These are phyloP conservation scores for Diogma glabrata DNA, from an alignment of 2,888 invertebrate genomes.

Conservation along the genomic window DNA sequence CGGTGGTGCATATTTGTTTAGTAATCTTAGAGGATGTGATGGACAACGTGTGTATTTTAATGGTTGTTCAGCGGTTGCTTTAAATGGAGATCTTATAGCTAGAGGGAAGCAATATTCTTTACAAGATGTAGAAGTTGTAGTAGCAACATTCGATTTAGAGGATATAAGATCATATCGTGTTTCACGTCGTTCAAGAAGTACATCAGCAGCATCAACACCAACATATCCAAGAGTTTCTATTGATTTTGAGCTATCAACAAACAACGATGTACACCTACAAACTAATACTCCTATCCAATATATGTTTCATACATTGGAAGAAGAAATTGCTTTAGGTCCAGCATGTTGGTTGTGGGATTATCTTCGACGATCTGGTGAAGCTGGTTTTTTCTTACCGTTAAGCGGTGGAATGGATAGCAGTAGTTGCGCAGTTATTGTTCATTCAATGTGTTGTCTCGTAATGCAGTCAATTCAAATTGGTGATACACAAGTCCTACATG, in stretches of 20 bases:
- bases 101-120: slow-evolving; percentile 79
- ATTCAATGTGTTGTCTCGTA: slow-evolving; percentile 86
- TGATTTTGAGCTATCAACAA: slow-evolving; percentile 72
- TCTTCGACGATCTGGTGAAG: slow-evolving; percentile 77
- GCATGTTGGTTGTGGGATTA: slow-evolving; percentile 99
- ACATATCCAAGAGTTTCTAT: slow-evolving; percentile 70
- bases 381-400: slow-evolving; percentile 92
- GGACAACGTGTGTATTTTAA: slow-evolving; percentile 92
- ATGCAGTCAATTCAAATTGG: slow-evolving; percentile 65
- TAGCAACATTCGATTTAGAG: slow-evolving; percentile 86
- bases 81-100: slow-evolving; percentile 82
- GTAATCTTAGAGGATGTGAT: slow-evolving; percentile 93
- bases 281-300: slow-evolving; percentile 51
- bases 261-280: slow-evolving; percentile 47
- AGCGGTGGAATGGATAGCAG: slow-evolving; percentile 97
- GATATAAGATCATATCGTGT: slow-evolving; percentile 78
- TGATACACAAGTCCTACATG: slow-evolving; percentile 68
- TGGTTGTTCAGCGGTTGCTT: slow-evolving; percentile 81
- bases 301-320: slow-evolving; percentile 70
- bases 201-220: slow-evolving; percentile 51
- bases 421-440: slow-evolving; percentile 86
- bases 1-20: slow-evolving; percentile 91
- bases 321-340: slow-evolving; percentile 80
- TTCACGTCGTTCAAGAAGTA: slow-evolving; percentile 57
- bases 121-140: slow-evolving; percentile 85